phyloP scores from a whole-genome alignment of 1,140 invertebrate species.

The Aporrectodea caliginosa region DNA sequence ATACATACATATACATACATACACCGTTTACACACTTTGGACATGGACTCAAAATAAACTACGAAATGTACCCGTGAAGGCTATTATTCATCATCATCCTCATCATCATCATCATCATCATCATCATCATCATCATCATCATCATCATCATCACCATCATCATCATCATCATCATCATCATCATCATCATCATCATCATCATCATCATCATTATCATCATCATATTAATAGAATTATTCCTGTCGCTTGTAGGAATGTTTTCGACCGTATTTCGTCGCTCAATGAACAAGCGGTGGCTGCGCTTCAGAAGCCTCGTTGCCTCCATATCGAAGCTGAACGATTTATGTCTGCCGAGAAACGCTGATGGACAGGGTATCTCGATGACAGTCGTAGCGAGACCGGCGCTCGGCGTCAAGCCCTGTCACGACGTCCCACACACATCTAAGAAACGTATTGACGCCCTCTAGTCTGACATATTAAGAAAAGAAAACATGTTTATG shows the following conservation, averaged over 20 bases:
- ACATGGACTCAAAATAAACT: too few relatives aligned
- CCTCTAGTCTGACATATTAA: too few relatives aligned
- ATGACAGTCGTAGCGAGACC: background rate
- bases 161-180: conserved; percentile 24
- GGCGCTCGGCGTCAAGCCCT: background rate
- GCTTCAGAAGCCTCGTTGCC: background rate
- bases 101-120: too few relatives aligned
- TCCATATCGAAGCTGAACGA: background rate
- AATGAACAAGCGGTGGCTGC: conserved; percentile 4
- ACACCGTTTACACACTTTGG: too few relatives aligned
- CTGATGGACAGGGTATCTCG: background rate
- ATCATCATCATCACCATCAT: conserved; percentile 27
- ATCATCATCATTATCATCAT: conserved; percentile 11
- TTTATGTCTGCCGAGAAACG: background rate
- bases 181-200: conserved; percentile 26
- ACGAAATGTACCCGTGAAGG: too few relatives aligned
- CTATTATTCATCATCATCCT: too few relatives aligned
- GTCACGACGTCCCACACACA: too few relatives aligned
- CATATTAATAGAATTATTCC: conserved; percentile 4
- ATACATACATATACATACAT: background rate
- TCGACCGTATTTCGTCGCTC: conserved; percentile 27
- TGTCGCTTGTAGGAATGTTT: conserved; percentile 32
- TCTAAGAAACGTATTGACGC: too few relatives aligned
- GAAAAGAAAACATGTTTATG: too few relatives aligned
- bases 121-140: conserved; percentile 24